Percentiles rank a stretch among this genome's conserved stretches.
Conservation (phyloP, 2,888 invertebrate species). For the Phortica magna region DNA sequence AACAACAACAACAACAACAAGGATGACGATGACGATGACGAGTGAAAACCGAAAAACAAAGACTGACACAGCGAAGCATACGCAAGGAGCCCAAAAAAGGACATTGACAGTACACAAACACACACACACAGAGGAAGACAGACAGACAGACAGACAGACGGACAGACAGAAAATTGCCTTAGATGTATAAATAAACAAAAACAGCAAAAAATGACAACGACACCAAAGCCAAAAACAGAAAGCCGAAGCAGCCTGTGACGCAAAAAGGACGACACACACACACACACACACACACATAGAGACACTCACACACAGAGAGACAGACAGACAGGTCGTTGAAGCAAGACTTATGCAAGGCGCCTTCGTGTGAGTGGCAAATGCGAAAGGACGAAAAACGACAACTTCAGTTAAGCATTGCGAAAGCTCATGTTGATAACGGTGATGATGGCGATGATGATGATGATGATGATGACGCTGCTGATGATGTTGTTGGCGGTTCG, state of each 20-base stretch:
- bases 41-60: slow-evolving; percentile 23
- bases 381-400: not conserved
- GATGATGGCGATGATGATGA: not conserved
- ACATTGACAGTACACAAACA: slow-evolving; percentile 20
- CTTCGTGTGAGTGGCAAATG: too few species aligned
- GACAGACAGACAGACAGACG: not conserved
- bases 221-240: not conserved
- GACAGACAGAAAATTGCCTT: slow-evolving; percentile 30
- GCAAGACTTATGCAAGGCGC: too few species aligned
- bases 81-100: slow-evolving; percentile 4
- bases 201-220: not conserved
- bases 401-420: not conserved
- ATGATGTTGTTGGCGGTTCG: not conserved
- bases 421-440: not conserved
- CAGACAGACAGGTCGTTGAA: too few species aligned
- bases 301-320: too few species aligned
- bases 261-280: not conserved
- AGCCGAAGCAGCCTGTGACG: not conserved
- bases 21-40: not conserved
- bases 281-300: not conserved
- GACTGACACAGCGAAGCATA: not conserved
- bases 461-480: not conserved
- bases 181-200: slow-evolving; percentile 25
- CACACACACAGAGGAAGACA: not conserved
- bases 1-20: not conserved